These are phyloP conservation scores for Gymnocephalus cernua DNA, from an alignment of 2,113 vertebrate species.

Conservation along the genomic window DNA sequence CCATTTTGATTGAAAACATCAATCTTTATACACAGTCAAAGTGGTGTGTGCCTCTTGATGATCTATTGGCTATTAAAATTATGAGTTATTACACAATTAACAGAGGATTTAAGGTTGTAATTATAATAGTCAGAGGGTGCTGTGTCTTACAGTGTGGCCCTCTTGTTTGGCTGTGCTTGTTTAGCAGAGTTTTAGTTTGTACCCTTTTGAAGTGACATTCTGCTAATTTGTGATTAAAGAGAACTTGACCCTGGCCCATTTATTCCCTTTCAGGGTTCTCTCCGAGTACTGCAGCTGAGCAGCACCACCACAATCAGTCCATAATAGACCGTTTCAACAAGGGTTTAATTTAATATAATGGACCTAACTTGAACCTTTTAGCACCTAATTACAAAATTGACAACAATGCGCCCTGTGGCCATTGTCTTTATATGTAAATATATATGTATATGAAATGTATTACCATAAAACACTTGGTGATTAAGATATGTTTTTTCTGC, in stretches of 20 bases:
- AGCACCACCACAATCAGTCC: not conserved
- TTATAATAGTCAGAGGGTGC: not conserved
- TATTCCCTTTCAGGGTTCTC: conserved; percentile 21
- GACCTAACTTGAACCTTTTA: conserved; percentile 39
- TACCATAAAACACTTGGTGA: not conserved
- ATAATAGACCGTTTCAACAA: conserved; percentile 51
- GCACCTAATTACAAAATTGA: not conserved
- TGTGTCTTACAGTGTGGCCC: not conserved
- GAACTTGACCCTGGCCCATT: conserved; percentile 37
- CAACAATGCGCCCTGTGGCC: not conserved
- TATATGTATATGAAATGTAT: not conserved
- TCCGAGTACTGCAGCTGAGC: conserved; percentile 10
- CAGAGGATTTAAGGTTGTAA: not conserved
- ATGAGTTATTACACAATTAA: conserved; percentile 3
- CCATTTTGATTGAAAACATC: not conserved
- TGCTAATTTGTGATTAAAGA: conserved; percentile 55
- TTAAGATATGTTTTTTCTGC: not conserved
- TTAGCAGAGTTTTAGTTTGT: conserved; percentile 8
- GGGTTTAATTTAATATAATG: conserved; percentile 53
- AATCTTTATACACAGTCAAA: not conserved
- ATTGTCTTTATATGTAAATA: conserved; percentile 13
- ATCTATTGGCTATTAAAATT: not conserved
- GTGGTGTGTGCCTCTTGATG: not conserved
- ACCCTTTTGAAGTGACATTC: conserved; percentile 51
- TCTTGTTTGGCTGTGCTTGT: conserved; percentile 14